Percentiles rank a stretch among this genome's conserved stretches.
Evolutionary conservation across 2,888 invertebrate genomes (phyloP).

Genomic region (Diarsia brunnea): DNA sequence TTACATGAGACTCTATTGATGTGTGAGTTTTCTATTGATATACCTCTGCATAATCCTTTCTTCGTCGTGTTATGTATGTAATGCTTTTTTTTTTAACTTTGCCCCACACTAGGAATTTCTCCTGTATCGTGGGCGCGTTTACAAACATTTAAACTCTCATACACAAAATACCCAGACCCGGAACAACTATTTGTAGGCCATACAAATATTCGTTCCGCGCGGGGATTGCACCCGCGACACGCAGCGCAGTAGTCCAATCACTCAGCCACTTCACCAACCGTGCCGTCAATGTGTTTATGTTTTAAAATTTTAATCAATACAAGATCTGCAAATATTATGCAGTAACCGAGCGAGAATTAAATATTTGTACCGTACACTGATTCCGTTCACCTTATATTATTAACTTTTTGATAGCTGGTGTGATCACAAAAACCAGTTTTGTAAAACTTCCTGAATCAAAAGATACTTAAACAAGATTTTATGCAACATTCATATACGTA

Average conservation of each 20-base stretch:
- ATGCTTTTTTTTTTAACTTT: background rate
- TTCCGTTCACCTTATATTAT: background rate
- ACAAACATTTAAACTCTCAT: too few species aligned
- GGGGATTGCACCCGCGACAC: too few species aligned
- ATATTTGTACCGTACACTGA: background rate
- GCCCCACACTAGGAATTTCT: too few species aligned
- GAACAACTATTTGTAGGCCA: too few species aligned
- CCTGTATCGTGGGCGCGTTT: too few species aligned
- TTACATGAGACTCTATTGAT: background rate
- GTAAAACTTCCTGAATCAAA: constrained; percentile 33
- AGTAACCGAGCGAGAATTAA: background rate
- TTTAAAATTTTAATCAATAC: background rate
- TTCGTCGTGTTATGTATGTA: background rate
- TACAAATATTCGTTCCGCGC: too few species aligned
- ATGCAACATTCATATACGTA: constrained; percentile 16
- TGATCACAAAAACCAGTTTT: constrained; percentile 20
- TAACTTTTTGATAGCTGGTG: constrained; percentile 15
- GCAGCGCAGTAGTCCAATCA: too few species aligned
- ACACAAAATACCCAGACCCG: too few species aligned
- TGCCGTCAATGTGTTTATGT: background rate
- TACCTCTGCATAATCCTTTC: background rate
- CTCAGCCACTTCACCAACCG: too few species aligned
- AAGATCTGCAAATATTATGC: background rate
- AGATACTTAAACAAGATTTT: constrained; percentile 20
- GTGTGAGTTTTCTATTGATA: background rate